Base-by-base conservation (phyloP, 2,888 invertebrate species). In the Melanophora roralis region DNA sequence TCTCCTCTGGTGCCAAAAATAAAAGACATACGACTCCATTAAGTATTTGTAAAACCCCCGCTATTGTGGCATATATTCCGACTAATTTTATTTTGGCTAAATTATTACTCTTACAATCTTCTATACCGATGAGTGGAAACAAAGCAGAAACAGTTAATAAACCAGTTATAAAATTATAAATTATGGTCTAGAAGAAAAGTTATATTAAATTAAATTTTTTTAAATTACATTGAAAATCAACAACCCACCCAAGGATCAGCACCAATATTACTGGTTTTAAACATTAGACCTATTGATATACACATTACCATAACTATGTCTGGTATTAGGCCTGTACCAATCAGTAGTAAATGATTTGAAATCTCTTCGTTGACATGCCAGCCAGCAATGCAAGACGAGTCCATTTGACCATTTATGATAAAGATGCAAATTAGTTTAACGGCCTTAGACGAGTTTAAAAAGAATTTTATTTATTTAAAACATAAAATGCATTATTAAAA, bases 141-240 rank as follows among this genome's bases (percentile, higher is more conserved):
- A 68, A 45, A 23, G 57, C 40, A 19, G 72, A 32, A 36, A 81
- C 23, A 2, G 69, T 64, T n/a, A 82, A 9, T 0, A 78, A 2
- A 27, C 81, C 81, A 38, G 78, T 65, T 11, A 81, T 1, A 40
- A 82, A 75, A 59, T 83, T 82, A 38, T 81, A 83, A 40, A 82
- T 65, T 27, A 83, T 76, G 5, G 78, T 55, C 83, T 83, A 67
- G 8, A 5, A 60, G 12, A 6, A 14, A 65, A 45, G 7, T 47
- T n/a, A 43, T 21, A 34, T 6, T 5, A 32, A 19, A 27, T 27
- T 11, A 32, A 14, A 9, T 12, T n/a, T n/a, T n/a, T n/a, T n/a
- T 9, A 21, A 1, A 11, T 34, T 1, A 0, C 2, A 1, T 0
- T 45, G 19, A 67, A 5, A 57, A 1, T 21, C 9, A 6, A 23